Percentiles rank a stretch among this genome's conserved stretches.
Evolutionary conservation across 2,113 vertebrate genomes (phyloP).

Genomic region (Scolopax mira): DNA sequence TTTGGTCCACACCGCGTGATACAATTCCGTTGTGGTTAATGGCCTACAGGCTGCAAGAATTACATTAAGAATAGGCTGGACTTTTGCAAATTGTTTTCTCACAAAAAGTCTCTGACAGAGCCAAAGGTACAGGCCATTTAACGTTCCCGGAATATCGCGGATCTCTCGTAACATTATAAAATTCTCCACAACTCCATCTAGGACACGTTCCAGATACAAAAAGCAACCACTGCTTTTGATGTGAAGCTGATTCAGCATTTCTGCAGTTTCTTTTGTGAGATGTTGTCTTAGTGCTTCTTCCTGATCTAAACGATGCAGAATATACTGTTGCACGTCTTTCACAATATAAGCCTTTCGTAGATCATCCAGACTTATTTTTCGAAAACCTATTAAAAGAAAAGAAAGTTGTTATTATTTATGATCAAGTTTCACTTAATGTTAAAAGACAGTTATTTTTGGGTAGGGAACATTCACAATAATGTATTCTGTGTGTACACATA

Average conservation of each 20-base stretch:
- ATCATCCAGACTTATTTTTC: slow-evolving; percentile 97
- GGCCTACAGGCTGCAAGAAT: slow-evolving; percentile 94
- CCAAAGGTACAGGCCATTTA: slow-evolving; percentile 98
- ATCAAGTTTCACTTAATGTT: not conserved
- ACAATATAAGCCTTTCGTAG: slow-evolving; percentile 96
- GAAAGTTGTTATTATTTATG: not conserved
- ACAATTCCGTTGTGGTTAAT: slow-evolving; percentile 88
- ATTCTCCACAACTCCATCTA: slow-evolving; percentile 96
- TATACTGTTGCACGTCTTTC: slow-evolving; percentile 98
- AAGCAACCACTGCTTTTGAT: slow-evolving; percentile 99
- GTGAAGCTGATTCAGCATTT: slow-evolving; percentile 98
- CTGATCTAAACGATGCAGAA: slow-evolving; percentile 94
- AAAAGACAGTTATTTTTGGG: not conserved
- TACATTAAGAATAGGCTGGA: slow-evolving; percentile 96
- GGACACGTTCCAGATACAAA: slow-evolving; percentile 93
- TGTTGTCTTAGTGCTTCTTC: slow-evolving; percentile 96
- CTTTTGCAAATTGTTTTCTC: slow-evolving; percentile 97
- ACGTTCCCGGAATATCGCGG: slow-evolving; percentile 95
- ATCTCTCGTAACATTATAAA: slow-evolving; percentile 98
- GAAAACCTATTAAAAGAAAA: slow-evolving; percentile 81
- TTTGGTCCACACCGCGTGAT: slow-evolving; percentile 97
- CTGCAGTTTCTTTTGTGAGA: slow-evolving; percentile 96
- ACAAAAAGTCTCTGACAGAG: slow-evolving; percentile 99
- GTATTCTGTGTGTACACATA: not conserved
- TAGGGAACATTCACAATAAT: not conserved